These are phyloP conservation scores for Patella depressa DNA, from an alignment of 2,888 invertebrate species.

Conservation along the genomic window DNA sequence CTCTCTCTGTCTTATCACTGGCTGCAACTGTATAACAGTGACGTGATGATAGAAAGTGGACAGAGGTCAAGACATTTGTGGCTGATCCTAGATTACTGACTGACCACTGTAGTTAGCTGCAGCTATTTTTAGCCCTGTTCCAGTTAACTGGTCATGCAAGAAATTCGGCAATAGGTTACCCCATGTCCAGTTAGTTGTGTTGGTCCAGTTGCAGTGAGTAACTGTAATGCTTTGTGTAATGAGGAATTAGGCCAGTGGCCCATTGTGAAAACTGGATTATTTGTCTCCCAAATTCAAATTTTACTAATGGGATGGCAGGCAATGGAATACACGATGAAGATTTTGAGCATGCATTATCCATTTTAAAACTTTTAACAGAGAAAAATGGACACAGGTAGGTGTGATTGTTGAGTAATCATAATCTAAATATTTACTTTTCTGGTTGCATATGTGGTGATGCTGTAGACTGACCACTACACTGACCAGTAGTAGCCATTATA, in stretches of 20 bases:
- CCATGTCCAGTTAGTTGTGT: slow-evolving; percentile 10
- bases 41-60: not conserved
- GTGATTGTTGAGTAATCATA: not conserved
- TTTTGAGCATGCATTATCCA: slow-evolving; percentile 39
- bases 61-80: slow-evolving; percentile 2
- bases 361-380: slow-evolving; percentile 24
- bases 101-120: slow-evolving; percentile 4
- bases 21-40: not conserved
- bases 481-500: no score
- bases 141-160: slow-evolving; percentile 9
- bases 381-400: slow-evolving; percentile 24
- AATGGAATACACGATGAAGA: slow-evolving; percentile 34
- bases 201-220: not conserved
- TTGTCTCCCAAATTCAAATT: not conserved
- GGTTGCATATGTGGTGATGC: no score
- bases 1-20: not conserved
- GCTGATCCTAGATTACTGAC: not conserved
- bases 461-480: no score
- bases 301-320: slow-evolving; percentile 21
- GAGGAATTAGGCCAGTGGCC: slow-evolving; percentile 11
- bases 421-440: no score
- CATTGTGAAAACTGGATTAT: not conserved
- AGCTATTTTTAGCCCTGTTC: slow-evolving; percentile 3
- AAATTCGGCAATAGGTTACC: slow-evolving; percentile 12
- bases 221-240: slow-evolving; percentile 10